Conservation (phyloP, 2,113 vertebrate species). For the Lasiurus borealis region DNA sequence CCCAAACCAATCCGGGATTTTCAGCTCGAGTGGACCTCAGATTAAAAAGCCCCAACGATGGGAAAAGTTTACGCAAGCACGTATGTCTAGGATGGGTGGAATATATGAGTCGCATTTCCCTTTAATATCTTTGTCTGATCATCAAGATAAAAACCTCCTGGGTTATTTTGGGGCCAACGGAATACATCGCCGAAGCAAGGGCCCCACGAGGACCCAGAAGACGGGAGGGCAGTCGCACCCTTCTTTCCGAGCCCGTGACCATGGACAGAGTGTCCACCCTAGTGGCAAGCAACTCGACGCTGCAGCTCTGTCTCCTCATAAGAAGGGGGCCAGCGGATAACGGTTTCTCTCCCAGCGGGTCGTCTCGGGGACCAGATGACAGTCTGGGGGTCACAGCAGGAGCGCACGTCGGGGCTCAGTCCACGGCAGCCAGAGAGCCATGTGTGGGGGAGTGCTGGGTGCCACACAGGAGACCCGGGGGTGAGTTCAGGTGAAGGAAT, state of each 20-base stretch:
- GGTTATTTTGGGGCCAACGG: background rate
- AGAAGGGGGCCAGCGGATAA: background rate
- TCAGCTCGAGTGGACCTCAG: background rate
- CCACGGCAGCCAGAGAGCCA: background rate
- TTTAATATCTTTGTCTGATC: background rate
- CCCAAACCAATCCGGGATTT: slow-evolving; percentile 25
- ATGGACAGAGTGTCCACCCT: background rate
- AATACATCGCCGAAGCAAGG: background rate
- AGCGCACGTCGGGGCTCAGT: background rate
- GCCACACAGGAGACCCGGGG: slow-evolving; percentile 50
- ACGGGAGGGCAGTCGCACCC: background rate
- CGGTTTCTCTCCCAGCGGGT: background rate
- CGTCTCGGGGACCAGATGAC: background rate
- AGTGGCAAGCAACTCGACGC: background rate
- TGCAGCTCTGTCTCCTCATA: background rate
- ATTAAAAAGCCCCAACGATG: background rate
- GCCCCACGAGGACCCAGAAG: background rate
- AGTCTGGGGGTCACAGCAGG: too few species aligned
- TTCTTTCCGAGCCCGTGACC: background rate
- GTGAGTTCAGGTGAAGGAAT: slow-evolving; percentile 44
- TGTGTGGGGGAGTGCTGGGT: background rate
- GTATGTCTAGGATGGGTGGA: background rate
- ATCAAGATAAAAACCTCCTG: background rate
- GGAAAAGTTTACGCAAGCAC: background rate
- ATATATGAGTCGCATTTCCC: background rate